A percentile compares a stretch with the other conserved stretches of the same genome.
These are phyloP conservation scores for Phragmatobia fuliginosa DNA, from an alignment of 2,888 invertebrate genomes.

Conservation along the genomic window DNA sequence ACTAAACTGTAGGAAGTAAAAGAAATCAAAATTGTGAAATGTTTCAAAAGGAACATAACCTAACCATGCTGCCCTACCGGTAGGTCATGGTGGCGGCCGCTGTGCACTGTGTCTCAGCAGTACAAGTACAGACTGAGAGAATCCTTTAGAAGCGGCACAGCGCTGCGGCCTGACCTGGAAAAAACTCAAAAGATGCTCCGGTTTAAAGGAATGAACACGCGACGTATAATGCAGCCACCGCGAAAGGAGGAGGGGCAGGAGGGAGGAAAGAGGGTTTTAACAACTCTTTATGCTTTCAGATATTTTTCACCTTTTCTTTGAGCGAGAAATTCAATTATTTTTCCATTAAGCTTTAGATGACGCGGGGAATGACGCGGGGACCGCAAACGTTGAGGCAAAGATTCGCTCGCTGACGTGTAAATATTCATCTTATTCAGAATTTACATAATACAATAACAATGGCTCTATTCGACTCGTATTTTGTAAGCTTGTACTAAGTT, in stretches of 20 bases:
- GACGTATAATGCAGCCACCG: constrained; percentile 37
- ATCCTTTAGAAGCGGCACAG: constrained; percentile 27
- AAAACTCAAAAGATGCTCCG: constrained; percentile 48
- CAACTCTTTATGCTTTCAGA: constrained; percentile 44
- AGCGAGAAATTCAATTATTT: constrained; percentile 53
- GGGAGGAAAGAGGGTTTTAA: neutral
- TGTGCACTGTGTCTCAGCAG: neutral
- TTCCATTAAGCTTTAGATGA: constrained; percentile 46
- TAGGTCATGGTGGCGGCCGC: too few species aligned
- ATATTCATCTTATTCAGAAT: constrained; percentile 17
- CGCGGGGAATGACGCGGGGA: constrained; percentile 19
- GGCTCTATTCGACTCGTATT: neutral
- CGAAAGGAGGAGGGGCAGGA: neutral
- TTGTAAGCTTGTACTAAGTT: too few species aligned
- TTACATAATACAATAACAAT: constrained; percentile 14
- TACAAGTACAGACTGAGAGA: neutral
- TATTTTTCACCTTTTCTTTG: constrained; percentile 50
- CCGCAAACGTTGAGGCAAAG: constrained; percentile 20
- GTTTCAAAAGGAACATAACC: neutral
- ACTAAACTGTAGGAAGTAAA: neutral
- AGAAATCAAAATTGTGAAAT: neutral
- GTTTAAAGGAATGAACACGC: constrained; percentile 44
- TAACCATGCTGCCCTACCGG: neutral
- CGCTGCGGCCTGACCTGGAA: constrained; percentile 42
- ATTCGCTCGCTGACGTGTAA: constrained; percentile 13